A percentile compares a stretch with the other conserved stretches of the same genome.
phyloP scores from a whole-genome alignment of 2,888 invertebrate genomes.

The Thysanoteuthis rhombus region DNA sequence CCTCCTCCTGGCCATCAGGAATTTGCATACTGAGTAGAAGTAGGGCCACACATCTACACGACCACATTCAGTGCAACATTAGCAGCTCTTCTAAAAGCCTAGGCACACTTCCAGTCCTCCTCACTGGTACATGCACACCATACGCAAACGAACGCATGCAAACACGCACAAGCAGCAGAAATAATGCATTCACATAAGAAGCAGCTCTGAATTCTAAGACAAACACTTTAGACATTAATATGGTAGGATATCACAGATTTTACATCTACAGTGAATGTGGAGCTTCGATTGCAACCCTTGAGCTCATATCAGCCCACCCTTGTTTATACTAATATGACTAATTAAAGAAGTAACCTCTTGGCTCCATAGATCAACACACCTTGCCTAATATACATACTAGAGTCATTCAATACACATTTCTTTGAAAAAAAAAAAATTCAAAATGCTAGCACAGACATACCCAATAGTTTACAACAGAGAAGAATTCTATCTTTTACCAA shows the following conservation, averaged over 20 bases:
- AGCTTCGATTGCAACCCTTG: too few species aligned
- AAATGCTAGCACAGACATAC: background rate
- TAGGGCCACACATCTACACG: too few species aligned
- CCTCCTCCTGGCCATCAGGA: background rate
- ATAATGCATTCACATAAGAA: background rate
- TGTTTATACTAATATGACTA: background rate
- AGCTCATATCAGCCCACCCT: too few species aligned
- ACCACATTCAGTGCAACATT: slow-evolving; percentile 12
- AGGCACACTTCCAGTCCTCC: background rate
- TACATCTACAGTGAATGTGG: background rate
- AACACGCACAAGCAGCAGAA: background rate
- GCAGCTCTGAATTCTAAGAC: background rate
- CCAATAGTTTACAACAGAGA: too few species aligned
- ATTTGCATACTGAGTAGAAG: slow-evolving; percentile 12
- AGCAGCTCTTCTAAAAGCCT: background rate
- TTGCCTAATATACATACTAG: too few species aligned
- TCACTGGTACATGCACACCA: too few species aligned
- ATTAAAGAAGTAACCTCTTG: background rate
- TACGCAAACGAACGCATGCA: background rate
- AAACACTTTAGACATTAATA: background rate
- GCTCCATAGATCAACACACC: too few species aligned
- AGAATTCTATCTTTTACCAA: too few species aligned
- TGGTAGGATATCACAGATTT: background rate
- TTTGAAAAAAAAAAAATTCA: background rate
- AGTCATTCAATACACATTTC: background rate